Base-by-base conservation (phyloP, 2,113 vertebrate species). In the Brachyistius frenatus region DNA sequence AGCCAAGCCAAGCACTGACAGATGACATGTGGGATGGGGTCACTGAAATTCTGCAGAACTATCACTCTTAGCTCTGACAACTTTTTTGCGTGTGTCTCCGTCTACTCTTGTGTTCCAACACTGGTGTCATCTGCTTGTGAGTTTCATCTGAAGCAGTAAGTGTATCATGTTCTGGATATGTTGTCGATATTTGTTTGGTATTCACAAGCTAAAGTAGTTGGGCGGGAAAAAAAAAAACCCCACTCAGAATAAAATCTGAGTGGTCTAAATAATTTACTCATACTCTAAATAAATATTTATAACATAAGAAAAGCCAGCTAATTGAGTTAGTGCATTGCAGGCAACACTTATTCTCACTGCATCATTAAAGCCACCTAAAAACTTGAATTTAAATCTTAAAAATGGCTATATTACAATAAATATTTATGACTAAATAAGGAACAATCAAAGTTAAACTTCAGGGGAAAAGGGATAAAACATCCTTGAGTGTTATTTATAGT, bases 1-100 rank as follows among this genome's bases (percentile, higher is more conserved):
- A 57, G 53, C 50, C 52, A 5, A 31, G 55, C 65, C 75, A 78
- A 23, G 23, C 23, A 80, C 41, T 88, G 89, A 88, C 86, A 85
- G 79, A 9, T 66, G 65, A 86, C 77, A 81, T 71, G 36, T 63
- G 47, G 47, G 37, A 61, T 31, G 66, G 33, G 44, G 66, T 80
- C 62, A 66, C 16, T 16, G 15, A 52, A 60, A 78, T 71, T 46
- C 64, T 66, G 50, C 44, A 60, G 7, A 66, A 36, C 9, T 3
- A 89, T 88, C 61, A 70, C 54, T 85, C 58, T 73, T 37, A 10
- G 37, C 71, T 78, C 63, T 84, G 69, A 83, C 7, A 67, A 31
- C 35, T 50, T 33, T 69, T 49, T 64, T 54, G 13, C 6, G 41
- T 10, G 44, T 74, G 35, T 7, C 35, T 60, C 23, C 23, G 23